Evolutionary conservation across 2,797 vertebrate species (phyloP).

Genomic region (Synanceia verrucosa): DNA sequence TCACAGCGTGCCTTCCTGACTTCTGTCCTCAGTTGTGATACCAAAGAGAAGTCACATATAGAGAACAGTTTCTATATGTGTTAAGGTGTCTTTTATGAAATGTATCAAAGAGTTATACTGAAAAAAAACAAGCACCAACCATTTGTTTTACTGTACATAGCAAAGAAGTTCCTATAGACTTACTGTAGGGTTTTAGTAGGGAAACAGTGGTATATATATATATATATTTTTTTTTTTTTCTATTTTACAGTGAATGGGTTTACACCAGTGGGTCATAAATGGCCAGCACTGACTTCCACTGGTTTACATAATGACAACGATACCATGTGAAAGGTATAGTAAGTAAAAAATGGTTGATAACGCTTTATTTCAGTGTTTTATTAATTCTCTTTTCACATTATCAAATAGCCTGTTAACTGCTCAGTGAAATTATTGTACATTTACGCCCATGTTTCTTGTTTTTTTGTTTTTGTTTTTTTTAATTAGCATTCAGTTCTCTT

Average conservation of each 20-base stretch:
- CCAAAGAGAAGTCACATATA: constrained; percentile 20
- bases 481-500: constrained; percentile 19
- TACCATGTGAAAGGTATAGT: constrained; percentile 12
- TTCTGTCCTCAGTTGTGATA: constrained; percentile 14
- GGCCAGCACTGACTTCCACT: constrained; percentile 27
- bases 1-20: constrained; percentile 2
- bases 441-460: neutral
- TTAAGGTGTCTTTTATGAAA: constrained; percentile 12
- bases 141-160: constrained; percentile 48
- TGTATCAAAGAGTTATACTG: constrained; percentile 14
- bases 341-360: neutral
- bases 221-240: neutral
- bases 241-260: constrained; percentile 37
- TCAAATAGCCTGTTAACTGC: constrained; percentile 27
- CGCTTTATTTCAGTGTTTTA: constrained; percentile 24
- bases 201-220: neutral
- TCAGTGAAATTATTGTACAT: neutral
- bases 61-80: constrained; percentile 1
- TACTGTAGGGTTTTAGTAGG: constrained; percentile 4
- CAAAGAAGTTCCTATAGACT: constrained; percentile 14
- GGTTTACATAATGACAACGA: constrained; percentile 34
- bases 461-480: constrained; percentile 3
- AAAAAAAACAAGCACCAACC: constrained; percentile 11
- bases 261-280: constrained; percentile 41
- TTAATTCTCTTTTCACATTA: constrained; percentile 16